Percentiles rank a stretch among this genome's conserved stretches.
Evolutionary conservation across 2,888 invertebrate genomes (phyloP).

Genomic region (Thelaira solivaga): DNA sequence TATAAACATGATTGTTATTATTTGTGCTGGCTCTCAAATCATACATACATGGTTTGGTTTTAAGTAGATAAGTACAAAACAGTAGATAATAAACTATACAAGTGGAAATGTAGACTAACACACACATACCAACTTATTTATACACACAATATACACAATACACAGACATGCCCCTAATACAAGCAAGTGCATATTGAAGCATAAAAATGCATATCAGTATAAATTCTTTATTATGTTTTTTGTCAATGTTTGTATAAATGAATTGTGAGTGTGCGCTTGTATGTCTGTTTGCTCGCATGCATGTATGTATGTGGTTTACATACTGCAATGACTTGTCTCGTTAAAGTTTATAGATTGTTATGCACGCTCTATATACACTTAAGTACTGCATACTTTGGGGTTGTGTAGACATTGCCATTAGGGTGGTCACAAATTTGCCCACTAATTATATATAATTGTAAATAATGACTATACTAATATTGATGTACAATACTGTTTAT

Average conservation of each 20-base stretch:
- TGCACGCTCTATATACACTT: slow-evolving; percentile 58
- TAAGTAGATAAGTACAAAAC: slow-evolving; percentile 3
- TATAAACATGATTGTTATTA: slow-evolving; percentile 28
- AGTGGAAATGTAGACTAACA: too few relatives aligned
- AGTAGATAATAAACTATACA: slow-evolving; percentile 31
- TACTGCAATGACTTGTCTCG: slow-evolving; percentile 56
- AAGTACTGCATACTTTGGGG: slow-evolving; percentile 33
- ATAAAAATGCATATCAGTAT: slow-evolving; percentile 3
- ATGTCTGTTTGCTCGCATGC: neutral
- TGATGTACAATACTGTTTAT: too few relatives aligned
- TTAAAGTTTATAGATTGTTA: slow-evolving; percentile 60
- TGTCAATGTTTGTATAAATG: neutral
- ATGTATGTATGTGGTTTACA: slow-evolving; percentile 7
- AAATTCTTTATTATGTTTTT: neutral
- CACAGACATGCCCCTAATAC: too few relatives aligned
- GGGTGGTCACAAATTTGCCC: neutral
- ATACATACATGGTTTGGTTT: neutral
- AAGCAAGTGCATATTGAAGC: neutral
- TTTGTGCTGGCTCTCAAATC: neutral
- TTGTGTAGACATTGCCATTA: slow-evolving; percentile 5
- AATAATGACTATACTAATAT: neutral
- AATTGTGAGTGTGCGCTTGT: too few relatives aligned
- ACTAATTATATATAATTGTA: neutral
- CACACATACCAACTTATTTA: too few relatives aligned
- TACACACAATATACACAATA: too few relatives aligned